Base-by-base conservation (phyloP, 2,113 vertebrate genomes). In the Hippolais icterina region DNA sequence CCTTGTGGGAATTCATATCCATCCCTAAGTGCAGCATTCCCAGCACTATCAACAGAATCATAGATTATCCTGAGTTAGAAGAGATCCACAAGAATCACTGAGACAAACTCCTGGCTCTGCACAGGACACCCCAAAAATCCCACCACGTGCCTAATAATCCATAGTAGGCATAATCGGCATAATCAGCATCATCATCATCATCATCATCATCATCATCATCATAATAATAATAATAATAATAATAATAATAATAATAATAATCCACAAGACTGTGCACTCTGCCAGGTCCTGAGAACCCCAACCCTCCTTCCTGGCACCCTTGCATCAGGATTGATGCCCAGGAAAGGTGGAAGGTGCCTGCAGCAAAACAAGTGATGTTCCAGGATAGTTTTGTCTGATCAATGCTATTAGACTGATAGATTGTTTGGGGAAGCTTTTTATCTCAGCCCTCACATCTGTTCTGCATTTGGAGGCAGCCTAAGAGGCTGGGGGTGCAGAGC, bases 401-500 rank as follows among this genome's bases (percentile, higher is more conserved):
- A 77, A 53, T n/a, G 92, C 94, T 39, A 82, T 96, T 83, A 92
- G 92, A 61, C 83, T 56, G 80, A 90, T 78, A 39, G 82, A 91
- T 89, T 60, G 80, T 81, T 59, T 28, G 47, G 77, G 94, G 83
- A 94, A 89, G 91, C 41, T 84, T 89, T 90, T 83, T 87, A 92
- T 52, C 96, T 89, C 95, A 94, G 93, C 84, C 89, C 81, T 80
- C 57, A 37, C 96, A 93, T 97, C 98, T 97, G 97, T 81, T 97
- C 89, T 72, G 94, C 75, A 50, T 83, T 78, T 92, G 81, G 94
- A 93, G 60, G 54, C 59, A 71, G 87, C 35, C 94, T 41, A 61
- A 37, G 20, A 91, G 97, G 94, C 95, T 96, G 96, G 83, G 90
- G 89, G 96, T 92, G 94, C 96, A 91, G 79, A 95, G 97, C 98